Evolutionary conservation across 2,797 vertebrate genomes (phyloP), one percentile per base, ranked within the genome.

Genomic region (Coilia nasus): DNA sequence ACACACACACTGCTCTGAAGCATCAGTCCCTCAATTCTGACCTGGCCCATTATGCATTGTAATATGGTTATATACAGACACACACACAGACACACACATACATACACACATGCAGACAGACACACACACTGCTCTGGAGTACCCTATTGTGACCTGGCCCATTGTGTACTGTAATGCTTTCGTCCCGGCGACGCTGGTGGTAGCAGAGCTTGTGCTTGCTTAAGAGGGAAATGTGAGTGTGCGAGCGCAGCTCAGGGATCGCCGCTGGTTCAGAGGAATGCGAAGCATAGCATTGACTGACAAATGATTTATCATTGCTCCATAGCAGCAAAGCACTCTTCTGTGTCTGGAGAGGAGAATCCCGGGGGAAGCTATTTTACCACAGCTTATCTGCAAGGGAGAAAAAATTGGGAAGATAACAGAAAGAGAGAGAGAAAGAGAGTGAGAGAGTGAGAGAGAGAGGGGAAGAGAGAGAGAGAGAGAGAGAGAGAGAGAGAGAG

Each of bases 241-340:
- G 46, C 25, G 81, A 57, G 50, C 44, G 60, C 5, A 15, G 75
- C 14, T 15, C 57, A n/a, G 82, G 80, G 31, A 21, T 84, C 5
- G 64, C 57, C 28, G 82, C 83, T 82, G 9, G 41, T 88, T 71
- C 83, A 64, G 84, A 82, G 81, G 85, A 62, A 85, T 59, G 83
- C 80, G 54, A 87, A 35, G 59, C 31, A 71, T 71, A 71, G 83
- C 44, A 88, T 88, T 88, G 89, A 90, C 14, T 54, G 50, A 54
- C 50, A 54, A 54, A 54, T 54, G 50, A 78, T 88, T 87, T 85
- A 60, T 88, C 86, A 86, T 89, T 88, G 86, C 67, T 83, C 82
- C 87, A 25, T 84, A 67, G 41, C 31, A 84, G 86, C 86, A 82
- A 25, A 31, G 56, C 59, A 78, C 17, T 82, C 84, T 84, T 44